Conservation (phyloP, 2,888 invertebrate genomes). For the Hipparchia sbordonii region DNA sequence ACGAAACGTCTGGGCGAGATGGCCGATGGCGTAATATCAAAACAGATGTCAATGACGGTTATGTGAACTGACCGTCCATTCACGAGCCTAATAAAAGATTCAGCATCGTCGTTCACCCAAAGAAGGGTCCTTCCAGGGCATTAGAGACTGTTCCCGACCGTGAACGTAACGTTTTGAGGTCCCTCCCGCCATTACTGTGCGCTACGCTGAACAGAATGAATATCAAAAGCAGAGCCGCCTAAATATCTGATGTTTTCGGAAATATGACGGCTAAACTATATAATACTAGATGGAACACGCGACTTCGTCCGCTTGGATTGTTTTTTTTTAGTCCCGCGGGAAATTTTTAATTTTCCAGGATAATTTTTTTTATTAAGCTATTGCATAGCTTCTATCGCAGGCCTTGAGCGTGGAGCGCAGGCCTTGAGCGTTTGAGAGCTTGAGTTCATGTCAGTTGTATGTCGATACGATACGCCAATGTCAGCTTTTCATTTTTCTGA, state of each 20-base stretch:
- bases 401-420: too few relatives aligned
- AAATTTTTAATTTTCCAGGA: too few relatives aligned
- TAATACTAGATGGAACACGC: too few relatives aligned
- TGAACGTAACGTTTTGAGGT: slow-evolving; percentile 58
- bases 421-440: too few relatives aligned
- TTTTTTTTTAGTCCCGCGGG: too few relatives aligned
- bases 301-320: too few relatives aligned
- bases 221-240: slow-evolving; percentile 41
- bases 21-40: slow-evolving; percentile 78
- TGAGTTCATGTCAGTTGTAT: too few relatives aligned
- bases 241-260: slow-evolving; percentile 10
- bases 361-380: too few relatives aligned
- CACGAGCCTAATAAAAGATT: slow-evolving; percentile 81
- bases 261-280: not conserved
- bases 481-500: too few relatives aligned
- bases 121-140: slow-evolving; percentile 69
- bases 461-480: too few relatives aligned
- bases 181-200: slow-evolving; percentile 63
- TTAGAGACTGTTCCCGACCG: slow-evolving; percentile 59
- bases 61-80: slow-evolving; percentile 80
- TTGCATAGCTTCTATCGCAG: too few relatives aligned
- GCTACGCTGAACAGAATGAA: slow-evolving; percentile 63
- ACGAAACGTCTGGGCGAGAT: slow-evolving; percentile 65
- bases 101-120: slow-evolving; percentile 75
- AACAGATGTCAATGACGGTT: slow-evolving; percentile 80